phyloP scores from a whole-genome alignment of 2,888 invertebrate species.

The Agrochola lychnidis region DNA sequence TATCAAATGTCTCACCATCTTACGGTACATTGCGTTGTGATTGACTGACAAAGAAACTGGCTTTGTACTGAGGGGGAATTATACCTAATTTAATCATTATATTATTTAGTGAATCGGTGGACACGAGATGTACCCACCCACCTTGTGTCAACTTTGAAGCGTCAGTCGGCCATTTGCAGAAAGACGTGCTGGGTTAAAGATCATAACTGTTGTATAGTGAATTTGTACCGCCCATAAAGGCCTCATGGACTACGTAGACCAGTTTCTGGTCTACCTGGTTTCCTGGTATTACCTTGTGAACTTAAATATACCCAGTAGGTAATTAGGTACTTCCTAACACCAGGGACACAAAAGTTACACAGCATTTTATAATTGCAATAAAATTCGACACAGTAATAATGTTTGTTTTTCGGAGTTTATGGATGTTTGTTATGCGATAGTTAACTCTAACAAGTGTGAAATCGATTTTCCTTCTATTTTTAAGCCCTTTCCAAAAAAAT shows the following conservation, averaged over 20 bases:
- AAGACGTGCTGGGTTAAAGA: constrained; percentile 28
- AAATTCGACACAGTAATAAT: neutral
- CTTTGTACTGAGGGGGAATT: constrained; percentile 13
- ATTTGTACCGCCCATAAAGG: neutral
- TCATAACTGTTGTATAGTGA: constrained; percentile 23
- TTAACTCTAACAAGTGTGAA: neutral
- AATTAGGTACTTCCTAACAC: neutral
- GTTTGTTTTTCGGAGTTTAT: neutral
- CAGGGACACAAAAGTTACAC: too few relatives aligned
- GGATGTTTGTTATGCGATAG: neutral
- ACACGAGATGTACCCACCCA: neutral
- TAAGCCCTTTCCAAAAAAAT: neutral
- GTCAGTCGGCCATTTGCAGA: constrained; percentile 9
- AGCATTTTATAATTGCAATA: neutral
- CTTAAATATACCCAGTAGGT: neutral
- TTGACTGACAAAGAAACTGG: constrained; percentile 40
- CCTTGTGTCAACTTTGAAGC: neutral
- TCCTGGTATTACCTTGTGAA: neutral
- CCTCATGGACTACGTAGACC: too few relatives aligned
- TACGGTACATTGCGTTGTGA: constrained; percentile 19
- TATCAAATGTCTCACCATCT: constrained; percentile 2
- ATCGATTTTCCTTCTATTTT: neutral
- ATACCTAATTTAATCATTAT: constrained; percentile 34
- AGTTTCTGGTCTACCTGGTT: too few relatives aligned
- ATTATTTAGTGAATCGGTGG: constrained; percentile 7